Percentiles rank a stretch among this genome's conserved stretches.
These are phyloP conservation scores for Asarcornis scutulata DNA, from an alignment of 2,113 vertebrate species.

Conservation along the genomic window DNA sequence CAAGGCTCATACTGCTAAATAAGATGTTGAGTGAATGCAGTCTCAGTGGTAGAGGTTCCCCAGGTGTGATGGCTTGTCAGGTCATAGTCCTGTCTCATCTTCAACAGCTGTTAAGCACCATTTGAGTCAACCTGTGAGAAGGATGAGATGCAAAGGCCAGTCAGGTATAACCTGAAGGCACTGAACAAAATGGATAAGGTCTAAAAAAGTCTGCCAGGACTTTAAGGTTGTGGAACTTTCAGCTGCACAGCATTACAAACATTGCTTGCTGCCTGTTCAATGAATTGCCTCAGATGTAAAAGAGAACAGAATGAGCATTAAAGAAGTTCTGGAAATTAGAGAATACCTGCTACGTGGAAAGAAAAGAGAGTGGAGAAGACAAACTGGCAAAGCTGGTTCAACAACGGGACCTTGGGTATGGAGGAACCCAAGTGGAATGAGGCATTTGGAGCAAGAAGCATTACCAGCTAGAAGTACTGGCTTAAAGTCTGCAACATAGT, in stretches of 20 bases:
- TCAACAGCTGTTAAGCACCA: neutral
- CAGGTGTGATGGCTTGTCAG: neutral
- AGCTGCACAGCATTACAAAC: neutral
- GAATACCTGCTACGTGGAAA: neutral
- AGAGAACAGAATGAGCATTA: neutral
- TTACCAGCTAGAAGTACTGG: neutral
- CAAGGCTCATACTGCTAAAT: neutral
- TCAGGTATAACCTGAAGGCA: neutral
- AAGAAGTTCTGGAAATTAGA: neutral
- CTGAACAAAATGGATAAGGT: neutral
- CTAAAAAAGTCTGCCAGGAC: neutral
- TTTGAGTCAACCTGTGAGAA: neutral
- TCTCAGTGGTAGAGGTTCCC: neutral
- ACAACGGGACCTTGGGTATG: neutral
- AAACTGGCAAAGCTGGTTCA: neutral
- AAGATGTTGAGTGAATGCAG: neutral
- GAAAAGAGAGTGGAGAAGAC: neutral
- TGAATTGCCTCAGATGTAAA: neutral
- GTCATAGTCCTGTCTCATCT: neutral
- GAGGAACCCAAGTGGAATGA: neutral
- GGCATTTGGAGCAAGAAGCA: neutral
- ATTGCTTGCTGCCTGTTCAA: neutral
- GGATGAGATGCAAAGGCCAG: neutral
- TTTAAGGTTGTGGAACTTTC: neutral
- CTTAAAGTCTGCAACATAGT: neutral